Evolutionary conservation across 2,888 invertebrate genomes (phyloP), one percentile per base, ranked within the genome.

Genomic region (Oxycera nigricornis): DNA sequence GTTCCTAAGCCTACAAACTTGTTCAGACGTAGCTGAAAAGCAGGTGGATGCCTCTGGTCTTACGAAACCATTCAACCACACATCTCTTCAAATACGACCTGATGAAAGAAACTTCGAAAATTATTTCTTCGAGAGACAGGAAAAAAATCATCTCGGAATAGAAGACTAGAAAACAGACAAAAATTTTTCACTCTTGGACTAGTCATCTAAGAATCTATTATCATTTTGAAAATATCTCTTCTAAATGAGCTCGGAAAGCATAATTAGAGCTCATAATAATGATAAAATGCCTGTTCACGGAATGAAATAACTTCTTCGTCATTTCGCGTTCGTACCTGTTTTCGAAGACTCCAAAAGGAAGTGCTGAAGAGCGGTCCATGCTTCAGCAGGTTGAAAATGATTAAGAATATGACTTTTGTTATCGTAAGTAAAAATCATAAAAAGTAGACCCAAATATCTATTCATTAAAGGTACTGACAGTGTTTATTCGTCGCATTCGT

Each of bases 191-290:
- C 24, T 22, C 11, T 55, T 55, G 55, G 55, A 11, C 55, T 11
- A 24, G 20, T 55, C 55, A 55, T 24, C 55, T 20, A 39, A 39
- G 65, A 39, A 24, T 41, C 65, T 41, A 65, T 65, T 65, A 65
- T 70, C 70, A 70, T 70, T 31, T 55, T 30, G 28, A 24, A 50
- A 68, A 70, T 52, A 70, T 70, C 70, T 52, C 24, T 35, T 31
- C 70, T 31, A 70, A 70, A 70, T 70, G 52, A 70, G 52, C 52
- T 22, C 31, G 30, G 22, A 70, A 70, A 70, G 70, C 52, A 70
- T 70, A 70, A 70, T 70, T 70, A 70, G 70, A 70, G 70, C 70
- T 70, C 70, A 52, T 70, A 70, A 70, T 70, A 52, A 70, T 70
- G 52, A 52, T 70, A 70, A 70, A 70, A 55, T 70, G 70, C 55